phyloP scores from a whole-genome alignment of 2,113 vertebrate species.

The Gavia stellata region DNA sequence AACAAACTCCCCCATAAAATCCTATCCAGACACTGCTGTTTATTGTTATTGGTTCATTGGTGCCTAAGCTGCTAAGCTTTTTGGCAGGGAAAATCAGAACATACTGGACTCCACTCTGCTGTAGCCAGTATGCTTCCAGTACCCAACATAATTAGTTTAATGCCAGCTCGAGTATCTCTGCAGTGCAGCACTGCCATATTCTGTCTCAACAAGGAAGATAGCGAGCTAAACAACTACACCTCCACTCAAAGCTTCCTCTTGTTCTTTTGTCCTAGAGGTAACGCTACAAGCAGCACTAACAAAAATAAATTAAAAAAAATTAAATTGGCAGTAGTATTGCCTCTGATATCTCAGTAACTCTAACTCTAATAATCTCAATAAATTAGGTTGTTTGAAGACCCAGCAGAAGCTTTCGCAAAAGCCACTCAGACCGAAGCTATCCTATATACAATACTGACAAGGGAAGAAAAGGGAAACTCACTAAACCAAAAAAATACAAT shows the following conservation, averaged over 20 bases:
- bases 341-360: not conserved
- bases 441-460: not conserved
- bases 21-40: not conserved
- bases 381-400: not conserved
- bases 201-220: not conserved
- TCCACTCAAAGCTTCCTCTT: not conserved
- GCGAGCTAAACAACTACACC: not conserved
- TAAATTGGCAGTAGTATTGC: not conserved
- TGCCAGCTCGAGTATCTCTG: not conserved
- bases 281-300: not conserved
- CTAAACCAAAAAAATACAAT: not conserved
- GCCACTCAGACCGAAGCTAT: not conserved
- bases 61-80: not conserved
- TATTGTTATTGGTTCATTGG: not conserved
- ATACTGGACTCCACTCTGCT: not conserved
- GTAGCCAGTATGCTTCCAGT: slow-evolving; percentile 1
- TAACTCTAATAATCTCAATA: not conserved
- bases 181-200: slow-evolving; percentile 24
- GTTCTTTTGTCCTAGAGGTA: not conserved
- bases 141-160: not conserved
- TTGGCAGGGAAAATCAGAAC: slow-evolving; percentile 34
- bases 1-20: not conserved
- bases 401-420: not conserved
- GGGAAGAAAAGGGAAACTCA: not conserved
- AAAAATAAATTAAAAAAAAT: not conserved